Evolutionary conservation across 2,888 invertebrate genomes (phyloP), one percentile per base, ranked within the genome.

Genomic region (Limnephilus lunatus): DNA sequence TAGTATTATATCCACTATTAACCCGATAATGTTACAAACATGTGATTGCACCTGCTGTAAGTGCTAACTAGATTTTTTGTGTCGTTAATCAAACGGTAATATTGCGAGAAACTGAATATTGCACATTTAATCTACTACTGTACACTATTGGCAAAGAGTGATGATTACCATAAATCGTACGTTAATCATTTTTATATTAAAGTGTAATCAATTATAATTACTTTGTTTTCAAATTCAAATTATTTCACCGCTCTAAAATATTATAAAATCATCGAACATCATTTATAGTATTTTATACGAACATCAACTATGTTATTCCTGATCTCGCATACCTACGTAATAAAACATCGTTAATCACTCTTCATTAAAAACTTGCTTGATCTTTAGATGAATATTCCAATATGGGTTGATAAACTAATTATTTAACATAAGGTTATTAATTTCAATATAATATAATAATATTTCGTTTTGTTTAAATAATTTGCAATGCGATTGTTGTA

Each of bases 201-300:
- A 68, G 19, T 68, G 31, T 53, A n/a, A 68, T 88, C 35, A 88
- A 88, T 88, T 88, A 53, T 88, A 88, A 88, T 88, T 88, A 68
- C 25, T 44, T 19, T 80, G 32, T 68, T 68, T 89, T 80, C 80
- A 89, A 80, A 89, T n/a, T 3, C 88, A 32, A 80, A 80, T 89
- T 80, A 89, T 80, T 80, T 35, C 12, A 80, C 12, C 32, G 68
- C 81, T 88, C 32, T 88, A 32, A 35, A 31, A 68, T 88, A 44
- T 35, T 30, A 68, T 31, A 68, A 88, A 88, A 31, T 31, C 68
- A 31, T 80, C n/a, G 35, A 88, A 88, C 44, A 85, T 19, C 15
- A 85, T 53, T 53, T 53, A 53, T 44, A 44, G 44, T 12, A 44
- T 44, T n/a, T 44, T 44, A 44, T 44, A 44, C 30, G n/a, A 86